phyloP scores from a whole-genome alignment of 1,140 invertebrate genomes.

The Ceratitis capitata region DNA sequence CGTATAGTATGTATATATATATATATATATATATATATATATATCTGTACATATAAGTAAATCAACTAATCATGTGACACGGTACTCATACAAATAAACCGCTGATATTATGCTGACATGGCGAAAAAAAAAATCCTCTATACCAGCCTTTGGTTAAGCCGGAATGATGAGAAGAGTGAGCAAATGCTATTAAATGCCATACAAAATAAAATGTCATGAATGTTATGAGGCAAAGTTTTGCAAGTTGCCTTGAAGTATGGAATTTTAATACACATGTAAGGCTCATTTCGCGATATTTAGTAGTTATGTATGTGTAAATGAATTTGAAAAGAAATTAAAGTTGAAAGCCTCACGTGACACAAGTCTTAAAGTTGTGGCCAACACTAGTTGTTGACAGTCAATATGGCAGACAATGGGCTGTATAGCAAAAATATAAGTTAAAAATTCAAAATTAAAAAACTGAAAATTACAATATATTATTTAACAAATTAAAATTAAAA shows the following conservation, averaged over 20 bases:
- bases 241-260: not conserved
- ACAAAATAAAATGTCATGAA: not conserved
- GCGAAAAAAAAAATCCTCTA: not conserved
- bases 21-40: too few species aligned
- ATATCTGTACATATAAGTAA: not conserved
- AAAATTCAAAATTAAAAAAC: too few species aligned
- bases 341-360: conserved; percentile 18
- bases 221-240: not conserved
- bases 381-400: not conserved
- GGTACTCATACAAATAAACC: not conserved
- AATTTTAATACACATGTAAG: not conserved
- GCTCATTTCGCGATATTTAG: not conserved
- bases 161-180: not conserved
- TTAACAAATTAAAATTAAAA: too few species aligned
- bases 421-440: not conserved
- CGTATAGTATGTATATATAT: too few species aligned
- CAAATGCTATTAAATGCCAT: not conserved
- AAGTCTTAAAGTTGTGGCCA: conserved; percentile 1
- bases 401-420: not conserved
- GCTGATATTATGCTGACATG: not conserved
- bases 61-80: not conserved
- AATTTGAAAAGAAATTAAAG: not conserved
- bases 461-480: too few species aligned
- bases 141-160: too few species aligned
- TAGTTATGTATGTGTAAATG: not conserved